These are phyloP conservation scores for Boleophthalmus pectinirostris DNA, from an alignment of 2,113 vertebrate genomes.

Conservation along the genomic window DNA sequence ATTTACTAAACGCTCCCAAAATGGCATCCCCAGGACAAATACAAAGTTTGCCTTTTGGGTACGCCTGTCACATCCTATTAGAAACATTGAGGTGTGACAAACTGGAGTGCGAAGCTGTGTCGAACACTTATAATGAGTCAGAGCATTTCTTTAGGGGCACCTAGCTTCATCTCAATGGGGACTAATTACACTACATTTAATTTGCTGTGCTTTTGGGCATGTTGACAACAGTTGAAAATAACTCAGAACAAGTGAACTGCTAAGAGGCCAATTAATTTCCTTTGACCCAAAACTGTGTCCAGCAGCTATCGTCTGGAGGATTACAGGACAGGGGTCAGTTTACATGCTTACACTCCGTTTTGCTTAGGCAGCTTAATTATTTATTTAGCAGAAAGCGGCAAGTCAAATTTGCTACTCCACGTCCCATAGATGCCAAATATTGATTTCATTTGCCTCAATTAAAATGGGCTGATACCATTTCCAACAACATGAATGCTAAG, in stretches of 20 bases:
- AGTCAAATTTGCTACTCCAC: slow-evolving; percentile 37
- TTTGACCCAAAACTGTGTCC: slow-evolving; percentile 30
- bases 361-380: slow-evolving; percentile 19
- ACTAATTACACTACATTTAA: slow-evolving; percentile 46
- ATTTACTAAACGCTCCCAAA: slow-evolving; percentile 14
- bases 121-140: slow-evolving; percentile 48
- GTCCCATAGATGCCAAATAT: slow-evolving; percentile 33
- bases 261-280: slow-evolving; percentile 31
- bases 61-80: slow-evolving; percentile 19
- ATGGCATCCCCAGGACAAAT: slow-evolving; percentile 19
- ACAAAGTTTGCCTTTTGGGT: slow-evolving; percentile 9
- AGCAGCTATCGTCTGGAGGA: slow-evolving; percentile 25
- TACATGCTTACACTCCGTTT: slow-evolving; percentile 51
- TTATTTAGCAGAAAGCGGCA: slow-evolving; percentile 47
- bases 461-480: slow-evolving; percentile 28
- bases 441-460: slow-evolving; percentile 49
- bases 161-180: slow-evolving; percentile 28
- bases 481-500: slow-evolving; percentile 5
- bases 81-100: slow-evolving; percentile 24
- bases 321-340: slow-evolving; percentile 26
- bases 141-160: slow-evolving; percentile 41
- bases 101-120: slow-evolving; percentile 29
- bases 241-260: slow-evolving; percentile 31
- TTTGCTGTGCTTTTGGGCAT: slow-evolving; percentile 19
- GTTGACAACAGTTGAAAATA: slow-evolving; percentile 34